Evolutionary conservation across 2,797 vertebrate genomes (phyloP), one percentile per base, ranked within the genome.

Genomic region (Diglossa cyanea): DNA sequence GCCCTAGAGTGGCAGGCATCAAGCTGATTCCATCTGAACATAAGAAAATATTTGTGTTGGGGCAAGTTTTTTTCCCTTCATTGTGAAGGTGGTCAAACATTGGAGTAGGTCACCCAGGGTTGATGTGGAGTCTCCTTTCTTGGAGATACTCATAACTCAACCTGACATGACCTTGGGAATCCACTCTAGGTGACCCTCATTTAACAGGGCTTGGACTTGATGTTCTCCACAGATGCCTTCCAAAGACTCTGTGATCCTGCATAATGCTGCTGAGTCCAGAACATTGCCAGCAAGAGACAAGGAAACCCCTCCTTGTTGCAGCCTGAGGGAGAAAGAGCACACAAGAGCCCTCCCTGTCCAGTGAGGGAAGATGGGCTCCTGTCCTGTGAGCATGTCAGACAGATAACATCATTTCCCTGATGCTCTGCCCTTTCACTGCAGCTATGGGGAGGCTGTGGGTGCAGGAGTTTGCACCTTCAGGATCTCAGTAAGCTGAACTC

Each of bases 281-380:
- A 53, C 11, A n/a, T 6, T 74, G n/a, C 26, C 31, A 71, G 21
- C 37, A 84, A 25, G 4, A 58, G 26, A 50, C 1, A 3, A 62
- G 40, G 44, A 83, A 80, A 58, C 8, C 33, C 15, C 39, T 83
- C 42, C 28, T n/a, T 31, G 19, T 71, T 25, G 33, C 15, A 73
- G 26, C 42, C 18, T 42, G 20, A 30, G 13, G 23, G 30, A 72
- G 19, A 83, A 80, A 19, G 10, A 90, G 30, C 30, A 54, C 23
- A 30, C 18, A 19, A 0, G 2, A 65, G 9, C 10, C 11, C 25
- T 51, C 24, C 6, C 6, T 35, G 20, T 25, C 8, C 55, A 24
- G 12, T 20, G 55, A 73, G 21, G 21, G 14, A 33, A 66, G 31
- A 21, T 50, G 51, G 15, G 37, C 23, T 82, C n/a, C 75, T 54